Evolutionary conservation across 2,113 vertebrate species (phyloP), one percentile per base, ranked within the genome.

Genomic region (Megaceryle torquata): DNA sequence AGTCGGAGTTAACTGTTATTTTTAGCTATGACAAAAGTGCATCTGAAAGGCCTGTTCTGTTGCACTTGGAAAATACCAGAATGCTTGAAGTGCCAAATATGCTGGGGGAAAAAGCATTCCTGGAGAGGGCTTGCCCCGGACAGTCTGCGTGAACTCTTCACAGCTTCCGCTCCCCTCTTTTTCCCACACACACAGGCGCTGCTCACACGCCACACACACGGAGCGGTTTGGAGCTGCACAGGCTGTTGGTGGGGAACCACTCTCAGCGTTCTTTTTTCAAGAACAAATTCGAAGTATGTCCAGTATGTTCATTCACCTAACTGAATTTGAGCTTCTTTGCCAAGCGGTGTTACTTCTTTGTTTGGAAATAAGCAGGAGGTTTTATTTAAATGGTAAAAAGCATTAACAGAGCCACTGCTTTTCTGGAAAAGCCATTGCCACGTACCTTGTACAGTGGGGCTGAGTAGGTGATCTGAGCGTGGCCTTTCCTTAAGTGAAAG

Each of bases 11-110:
- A 57, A 82, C 41, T 69, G 93, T 53, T 95, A 92, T 95, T 96
- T 90, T 95, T 94, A 95, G 91, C 84, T n/a, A 31, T 43, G 44
- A 93, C 86, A 87, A 81, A 91, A 96, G 77, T 17, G 35, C 83
- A 88, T 91, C 86, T 93, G 76, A 91, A 94, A 95, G 93, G 82
- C 68, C 50, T 26, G 37, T 54, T 86, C 69, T 86, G 43, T 71
- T 75, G 51, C 43, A 12, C 39, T 95, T 76, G 91, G 94, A 95
- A 95, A 96, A 91, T 56, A 77, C 50, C 64, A 82, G 82, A 82
- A 82, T 13, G 33, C 53, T 80, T 0, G 0, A 50, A 78, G 67
- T 82, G 93, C 95, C 88, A 96, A 84, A 88, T 46, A 61, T 2
- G 18, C 83, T 41, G 79, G 19, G 25, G 50, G 26, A 24, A 75